A percentile compares a stretch with the other conserved stretches of the same genome.
phyloP scores from a whole-genome alignment of 2,113 vertebrate species.

The Onychostoma macrolepis region DNA sequence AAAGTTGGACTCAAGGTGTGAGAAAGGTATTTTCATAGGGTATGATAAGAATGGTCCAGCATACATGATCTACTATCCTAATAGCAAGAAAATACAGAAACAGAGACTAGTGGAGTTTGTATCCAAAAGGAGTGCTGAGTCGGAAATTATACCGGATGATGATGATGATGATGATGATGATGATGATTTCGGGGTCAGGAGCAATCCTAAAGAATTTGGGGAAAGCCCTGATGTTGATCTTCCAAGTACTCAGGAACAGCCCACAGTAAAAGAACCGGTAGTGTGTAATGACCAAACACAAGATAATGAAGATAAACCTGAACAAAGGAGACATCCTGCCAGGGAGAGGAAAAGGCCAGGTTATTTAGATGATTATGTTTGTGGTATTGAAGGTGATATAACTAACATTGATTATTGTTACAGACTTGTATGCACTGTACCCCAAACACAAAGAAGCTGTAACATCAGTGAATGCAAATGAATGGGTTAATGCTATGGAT shows the following conservation, averaged over 20 bases:
- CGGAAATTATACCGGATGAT: background rate
- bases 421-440: background rate
- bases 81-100: conserved; percentile 13
- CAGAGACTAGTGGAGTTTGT: background rate
- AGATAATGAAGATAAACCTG: background rate
- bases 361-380: background rate
- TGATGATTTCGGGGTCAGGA: background rate
- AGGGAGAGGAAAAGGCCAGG: background rate
- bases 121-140: background rate
- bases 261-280: background rate
- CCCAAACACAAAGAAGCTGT: background rate
- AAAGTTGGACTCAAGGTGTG: too few species aligned
- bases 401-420: background rate
- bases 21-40: too few species aligned
- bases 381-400: background rate
- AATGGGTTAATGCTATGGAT: background rate
- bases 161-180: too few species aligned
- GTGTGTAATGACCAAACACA: background rate
- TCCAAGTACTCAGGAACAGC: background rate
- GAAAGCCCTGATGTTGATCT: background rate
- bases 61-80: background rate
- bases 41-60: background rate
- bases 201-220: background rate
- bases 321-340: background rate
- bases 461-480: background rate